Conservation (phyloP, 2,797 vertebrate genomes). For the Hyperoplus lanceolatus region DNA sequence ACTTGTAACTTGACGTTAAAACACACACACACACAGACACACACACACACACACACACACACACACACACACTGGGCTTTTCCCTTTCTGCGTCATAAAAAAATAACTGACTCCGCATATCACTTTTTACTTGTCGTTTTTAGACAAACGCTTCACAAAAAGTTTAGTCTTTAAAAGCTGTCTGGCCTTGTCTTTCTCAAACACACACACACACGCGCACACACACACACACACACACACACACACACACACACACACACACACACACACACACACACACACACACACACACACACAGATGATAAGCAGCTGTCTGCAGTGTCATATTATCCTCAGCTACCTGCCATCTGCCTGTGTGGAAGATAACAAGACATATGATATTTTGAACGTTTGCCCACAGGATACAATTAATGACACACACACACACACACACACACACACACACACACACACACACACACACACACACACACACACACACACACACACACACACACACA, state of each 20-base stretch:
- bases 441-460: accelerated
- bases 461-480: accelerated
- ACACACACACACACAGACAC: no score
- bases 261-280: no score
- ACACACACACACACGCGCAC: no score
- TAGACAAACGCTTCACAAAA: no score
- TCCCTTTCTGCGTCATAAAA: no score
- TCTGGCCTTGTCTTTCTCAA: constrained; percentile 4
- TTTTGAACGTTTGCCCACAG: neutral
- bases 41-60: no score
- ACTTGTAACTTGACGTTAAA: no score
- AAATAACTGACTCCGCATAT: neutral
- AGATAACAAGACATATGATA: neutral
- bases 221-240: no score
- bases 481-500: accelerated
- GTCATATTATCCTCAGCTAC: neutral
- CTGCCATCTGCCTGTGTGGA: constrained; percentile 37
- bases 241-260: no score
- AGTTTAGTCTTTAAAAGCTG: neutral
- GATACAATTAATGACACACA: neutral
- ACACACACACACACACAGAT: neutral
- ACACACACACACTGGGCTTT: no score
- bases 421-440: neutral
- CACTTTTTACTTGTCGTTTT: constrained; percentile 13
- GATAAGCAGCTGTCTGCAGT: constrained; percentile 20